Conservation (phyloP, 1,140 invertebrate genomes). For the Arion vulgaris region DNA sequence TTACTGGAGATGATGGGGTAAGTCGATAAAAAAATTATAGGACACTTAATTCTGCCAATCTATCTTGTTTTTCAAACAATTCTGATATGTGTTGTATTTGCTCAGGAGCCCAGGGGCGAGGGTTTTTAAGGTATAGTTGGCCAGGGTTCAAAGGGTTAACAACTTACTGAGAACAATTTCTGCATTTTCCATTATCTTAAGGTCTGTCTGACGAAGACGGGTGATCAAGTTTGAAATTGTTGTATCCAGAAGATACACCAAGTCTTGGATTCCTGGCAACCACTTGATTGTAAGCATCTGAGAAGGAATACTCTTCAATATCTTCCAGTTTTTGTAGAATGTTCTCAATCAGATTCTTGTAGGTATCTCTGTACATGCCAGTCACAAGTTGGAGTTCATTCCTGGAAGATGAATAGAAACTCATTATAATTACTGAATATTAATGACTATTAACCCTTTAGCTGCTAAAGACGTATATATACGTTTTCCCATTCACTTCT, state of each 20-base stretch:
- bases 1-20: too few species aligned
- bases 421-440: neutral
- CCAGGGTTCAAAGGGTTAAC: too few species aligned
- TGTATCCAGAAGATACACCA: neutral
- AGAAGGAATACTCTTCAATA: neutral
- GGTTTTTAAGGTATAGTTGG: too few species aligned
- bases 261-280: neutral
- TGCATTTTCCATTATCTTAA: neutral
- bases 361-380: conserved; percentile 1
- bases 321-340: neutral
- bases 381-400: neutral
- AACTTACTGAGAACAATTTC: neutral
- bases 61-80: too few species aligned
- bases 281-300: neutral
- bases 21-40: too few species aligned
- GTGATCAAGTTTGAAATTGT: neutral
- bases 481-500: too few species aligned
- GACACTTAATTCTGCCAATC: too few species aligned
- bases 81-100: too few species aligned
- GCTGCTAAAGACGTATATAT: too few species aligned
- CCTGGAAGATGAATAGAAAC: neutral
- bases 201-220: neutral
- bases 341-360: neutral
- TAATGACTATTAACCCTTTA: too few species aligned
- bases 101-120: too few species aligned